These are phyloP conservation scores for Drosophila bocki DNA, from an alignment of 1,140 invertebrate species.

Conservation along the genomic window DNA sequence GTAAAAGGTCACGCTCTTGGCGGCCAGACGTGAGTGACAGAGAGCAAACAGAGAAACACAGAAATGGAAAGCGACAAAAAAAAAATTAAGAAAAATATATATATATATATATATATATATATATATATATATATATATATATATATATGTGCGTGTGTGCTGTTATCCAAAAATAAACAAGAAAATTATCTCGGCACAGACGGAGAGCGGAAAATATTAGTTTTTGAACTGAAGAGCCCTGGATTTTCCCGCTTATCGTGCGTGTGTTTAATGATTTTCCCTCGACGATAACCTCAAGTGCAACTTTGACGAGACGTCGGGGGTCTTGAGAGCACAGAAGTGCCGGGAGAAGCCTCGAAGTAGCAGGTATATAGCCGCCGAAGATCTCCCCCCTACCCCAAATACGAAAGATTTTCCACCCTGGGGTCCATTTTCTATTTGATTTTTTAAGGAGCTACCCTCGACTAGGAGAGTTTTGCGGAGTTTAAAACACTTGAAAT, in stretches of 20 bases:
- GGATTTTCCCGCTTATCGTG: conserved; percentile 63
- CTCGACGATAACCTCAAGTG: conserved; percentile 69
- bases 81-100: neutral
- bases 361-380: conserved; percentile 23
- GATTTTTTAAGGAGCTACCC: conserved; percentile 3
- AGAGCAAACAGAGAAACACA: conserved; percentile 30
- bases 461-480: neutral
- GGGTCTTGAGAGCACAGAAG: conserved; percentile 33
- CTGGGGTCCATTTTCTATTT: conserved; percentile 4
- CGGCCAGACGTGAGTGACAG: conserved; percentile 33
- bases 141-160: neutral
- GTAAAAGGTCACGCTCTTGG: conserved; percentile 52
- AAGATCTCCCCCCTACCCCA: neutral
- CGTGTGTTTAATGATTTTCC: conserved; percentile 67
- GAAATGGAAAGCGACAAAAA: conserved; percentile 37
- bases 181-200: conserved; percentile 42
- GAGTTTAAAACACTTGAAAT: neutral
- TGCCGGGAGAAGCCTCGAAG: conserved; percentile 26
- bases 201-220: conserved; percentile 36
- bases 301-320: conserved; percentile 57
- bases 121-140: neutral
- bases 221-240: conserved; percentile 24
- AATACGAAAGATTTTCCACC: neutral
- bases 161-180: conserved; percentile 52
- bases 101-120: neutral